These are phyloP conservation scores for Eubasilissa regina DNA, from an alignment of 1,140 invertebrate species.

Conservation along the genomic window DNA sequence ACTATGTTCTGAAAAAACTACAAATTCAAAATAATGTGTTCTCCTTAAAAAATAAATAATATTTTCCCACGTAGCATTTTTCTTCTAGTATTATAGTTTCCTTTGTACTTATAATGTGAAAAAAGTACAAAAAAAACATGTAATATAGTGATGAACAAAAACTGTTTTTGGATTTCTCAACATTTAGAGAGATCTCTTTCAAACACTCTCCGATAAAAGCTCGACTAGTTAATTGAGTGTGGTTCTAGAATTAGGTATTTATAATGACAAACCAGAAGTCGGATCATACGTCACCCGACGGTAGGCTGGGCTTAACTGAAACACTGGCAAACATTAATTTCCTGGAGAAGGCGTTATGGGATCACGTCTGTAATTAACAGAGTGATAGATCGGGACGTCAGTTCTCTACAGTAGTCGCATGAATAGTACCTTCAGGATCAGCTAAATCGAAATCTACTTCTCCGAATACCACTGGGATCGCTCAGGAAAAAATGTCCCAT, in stretches of 20 bases:
- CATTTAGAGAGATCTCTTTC: not conserved
- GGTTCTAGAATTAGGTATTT: not conserved
- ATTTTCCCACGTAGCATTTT: too few relatives aligned
- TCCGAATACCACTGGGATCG: too few relatives aligned
- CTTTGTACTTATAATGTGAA: too few relatives aligned
- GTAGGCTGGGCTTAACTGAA: conserved; percentile 16
- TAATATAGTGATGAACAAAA: not conserved
- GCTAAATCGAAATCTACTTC: too few relatives aligned
- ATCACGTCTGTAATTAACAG: conserved; percentile 18
- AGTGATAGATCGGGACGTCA: conserved; percentile 37
- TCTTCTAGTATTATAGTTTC: too few relatives aligned
- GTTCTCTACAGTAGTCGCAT: not conserved
- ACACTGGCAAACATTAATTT: conserved; percentile 25
- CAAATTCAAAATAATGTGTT: too few relatives aligned
- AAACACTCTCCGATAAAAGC: not conserved
- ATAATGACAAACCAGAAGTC: conserved; percentile 32
- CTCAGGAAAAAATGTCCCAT: too few relatives aligned
- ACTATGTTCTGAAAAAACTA: too few relatives aligned
- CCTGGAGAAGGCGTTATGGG: conserved; percentile 10
- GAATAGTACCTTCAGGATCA: too few relatives aligned
- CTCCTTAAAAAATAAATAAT: too few relatives aligned
- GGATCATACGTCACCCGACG: conserved; percentile 9
- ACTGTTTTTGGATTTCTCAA: not conserved
- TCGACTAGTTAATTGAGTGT: too few relatives aligned
- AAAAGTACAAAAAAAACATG: too few relatives aligned